Evolutionary conservation across 2,113 vertebrate species (phyloP).

Genomic region (Eptatretus burgeri): DNA sequence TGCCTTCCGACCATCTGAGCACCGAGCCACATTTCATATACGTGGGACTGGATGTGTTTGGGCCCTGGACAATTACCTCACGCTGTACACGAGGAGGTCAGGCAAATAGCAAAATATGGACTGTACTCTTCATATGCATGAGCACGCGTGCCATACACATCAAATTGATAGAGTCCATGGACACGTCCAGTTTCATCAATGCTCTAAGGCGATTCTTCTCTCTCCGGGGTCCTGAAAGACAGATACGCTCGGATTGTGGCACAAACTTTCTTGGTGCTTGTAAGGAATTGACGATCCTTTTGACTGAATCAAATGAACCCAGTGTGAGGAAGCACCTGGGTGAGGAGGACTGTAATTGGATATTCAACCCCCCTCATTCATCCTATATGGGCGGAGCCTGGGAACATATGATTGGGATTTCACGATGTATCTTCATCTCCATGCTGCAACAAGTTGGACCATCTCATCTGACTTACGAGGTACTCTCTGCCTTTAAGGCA

Average conservation of each 20-base stretch:
- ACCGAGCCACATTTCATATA: slow-evolving; percentile 12
- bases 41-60: slow-evolving; percentile 13
- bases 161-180: too few species aligned
- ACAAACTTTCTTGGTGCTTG: slow-evolving; percentile 7
- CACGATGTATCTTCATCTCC: not conserved
- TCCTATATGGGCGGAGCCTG: slow-evolving; percentile 4
- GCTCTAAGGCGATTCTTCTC: not conserved
- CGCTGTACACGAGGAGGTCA: not conserved
- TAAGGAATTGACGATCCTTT: not conserved
- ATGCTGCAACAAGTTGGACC: not conserved
- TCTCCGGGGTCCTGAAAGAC: not conserved
- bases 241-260: not conserved
- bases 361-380: slow-evolving; percentile 2
- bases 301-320: not conserved
- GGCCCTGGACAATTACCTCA: slow-evolving; percentile 6
- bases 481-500: not conserved
- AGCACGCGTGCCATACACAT: not conserved
- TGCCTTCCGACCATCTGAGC: slow-evolving; percentile 9
- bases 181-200: too few species aligned
- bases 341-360: not conserved
- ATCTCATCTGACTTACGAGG: not conserved
- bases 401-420: not conserved
- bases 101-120: not conserved
- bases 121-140: not conserved
- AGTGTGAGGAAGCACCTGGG: not conserved